Evolutionary conservation across 1,140 invertebrate genomes (phyloP).

Genomic region (Aphelinus certus): DNA sequence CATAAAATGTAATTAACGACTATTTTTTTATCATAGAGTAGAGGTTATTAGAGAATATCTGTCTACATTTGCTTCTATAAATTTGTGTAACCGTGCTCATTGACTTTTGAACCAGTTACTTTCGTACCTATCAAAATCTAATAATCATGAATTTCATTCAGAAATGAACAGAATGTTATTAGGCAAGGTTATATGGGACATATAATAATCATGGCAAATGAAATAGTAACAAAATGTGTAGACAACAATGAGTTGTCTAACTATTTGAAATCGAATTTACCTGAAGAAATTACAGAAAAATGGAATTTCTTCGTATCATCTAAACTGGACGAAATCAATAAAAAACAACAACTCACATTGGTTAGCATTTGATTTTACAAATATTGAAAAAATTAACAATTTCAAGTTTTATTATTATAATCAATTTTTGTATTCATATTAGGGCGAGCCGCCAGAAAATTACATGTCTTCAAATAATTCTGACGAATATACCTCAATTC

Average conservation of each 20-base stretch:
- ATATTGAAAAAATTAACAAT: not conserved
- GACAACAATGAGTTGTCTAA: slow-evolving; percentile 60
- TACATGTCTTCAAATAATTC: slow-evolving; percentile 67
- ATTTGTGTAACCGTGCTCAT: too few relatives aligned
- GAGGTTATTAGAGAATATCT: too few relatives aligned
- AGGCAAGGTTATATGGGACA: slow-evolving; percentile 82
- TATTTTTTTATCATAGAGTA: too few relatives aligned
- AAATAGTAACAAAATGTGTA: slow-evolving; percentile 66
- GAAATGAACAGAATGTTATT: slow-evolving; percentile 58
- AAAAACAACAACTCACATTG: slow-evolving; percentile 69
- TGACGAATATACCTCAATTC: slow-evolving; percentile 67
- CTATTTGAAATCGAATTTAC: slow-evolving; percentile 68
- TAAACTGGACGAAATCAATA: slow-evolving; percentile 71
- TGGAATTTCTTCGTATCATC: slow-evolving; percentile 72
- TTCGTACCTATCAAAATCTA: not conserved
- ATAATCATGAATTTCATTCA: slow-evolving; percentile 2
- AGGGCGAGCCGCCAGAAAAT: slow-evolving; percentile 50
- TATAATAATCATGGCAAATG: slow-evolving; percentile 77
- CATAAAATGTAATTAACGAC: too few relatives aligned
- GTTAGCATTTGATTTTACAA: slow-evolving; percentile 52
- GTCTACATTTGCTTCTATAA: too few relatives aligned
- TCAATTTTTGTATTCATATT: slow-evolving; percentile 27
- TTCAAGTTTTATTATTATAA: not conserved
- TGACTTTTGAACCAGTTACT: too few relatives aligned
- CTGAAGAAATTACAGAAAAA: slow-evolving; percentile 66